Percentiles rank a stretch among this genome's conserved stretches.
These are phyloP conservation scores for Xiphophorus maculatus DNA, from an alignment of 2,113 vertebrate species.

Conservation along the genomic window DNA sequence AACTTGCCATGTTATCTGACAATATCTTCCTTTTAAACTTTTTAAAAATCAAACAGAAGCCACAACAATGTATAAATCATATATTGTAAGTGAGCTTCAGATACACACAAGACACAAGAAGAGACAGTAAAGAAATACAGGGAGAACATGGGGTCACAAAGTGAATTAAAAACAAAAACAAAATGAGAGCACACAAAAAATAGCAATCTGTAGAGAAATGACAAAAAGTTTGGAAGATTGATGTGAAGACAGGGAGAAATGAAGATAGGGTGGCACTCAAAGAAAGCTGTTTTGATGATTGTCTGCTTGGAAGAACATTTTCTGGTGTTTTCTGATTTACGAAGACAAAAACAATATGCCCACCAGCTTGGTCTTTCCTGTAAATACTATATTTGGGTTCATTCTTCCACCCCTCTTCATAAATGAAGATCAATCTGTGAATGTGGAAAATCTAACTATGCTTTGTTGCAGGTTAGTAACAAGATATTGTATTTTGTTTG, in stretches of 20 bases:
- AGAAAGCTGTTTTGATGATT: slow-evolving; percentile 12
- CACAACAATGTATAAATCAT: not conserved
- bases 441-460: not conserved
- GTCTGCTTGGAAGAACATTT: slow-evolving; percentile 19
- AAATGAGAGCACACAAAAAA: not conserved
- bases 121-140: not conserved
- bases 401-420: not conserved
- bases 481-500: too few relatives aligned
- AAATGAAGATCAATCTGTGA: not conserved
- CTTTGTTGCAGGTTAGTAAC: not conserved
- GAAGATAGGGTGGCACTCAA: not conserved
- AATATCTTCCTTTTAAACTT: not conserved
- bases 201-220: not conserved
- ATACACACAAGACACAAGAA: not conserved
- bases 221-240: not conserved
- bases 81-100: not conserved
- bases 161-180: not conserved
- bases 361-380: not conserved
- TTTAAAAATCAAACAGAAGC: not conserved
- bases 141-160: not conserved
- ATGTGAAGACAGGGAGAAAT: slow-evolving; percentile 9
- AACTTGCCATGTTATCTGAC: not conserved
- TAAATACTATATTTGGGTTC: not conserved
- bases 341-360: not conserved
- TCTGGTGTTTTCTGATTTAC: slow-evolving; percentile 17